Base-by-base conservation (phyloP, 2,888 invertebrate genomes). In the Drosophila birchii region DNA sequence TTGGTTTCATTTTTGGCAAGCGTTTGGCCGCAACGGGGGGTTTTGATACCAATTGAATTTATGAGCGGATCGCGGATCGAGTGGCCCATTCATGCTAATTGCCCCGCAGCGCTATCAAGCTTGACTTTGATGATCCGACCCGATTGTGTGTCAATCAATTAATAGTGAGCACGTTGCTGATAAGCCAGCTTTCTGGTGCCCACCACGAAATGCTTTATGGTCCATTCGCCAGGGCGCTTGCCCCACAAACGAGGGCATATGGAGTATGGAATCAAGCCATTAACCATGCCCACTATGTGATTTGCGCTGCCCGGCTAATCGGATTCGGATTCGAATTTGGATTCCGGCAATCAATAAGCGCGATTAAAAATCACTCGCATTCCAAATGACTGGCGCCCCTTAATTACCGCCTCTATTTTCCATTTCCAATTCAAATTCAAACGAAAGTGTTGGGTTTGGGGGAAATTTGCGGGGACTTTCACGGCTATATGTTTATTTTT, bases 101-200 rank as follows among this genome's bases (percentile, higher is more conserved):
- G 49, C 57, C 63, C 51, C 18, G 36, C 56, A 64, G 55, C 55
- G 53, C 56, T 56, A 58, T 60, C 54, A 57, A 58, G 54, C 61
- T 58, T 64, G 75, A 64, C 75, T 76, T 66, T 69, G 76, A 68
- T 72, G 66, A 76, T 67, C 69, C 64, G 76, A 44, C 64, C 64
- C 66, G 56, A 57, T 51, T 60, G 62, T 45, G 74, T 68, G 76
- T 73, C 79, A 83, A 86, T 79, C 78, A 78, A 64, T 75, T 64
- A 81, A 78, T 43, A 58, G 53, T 68, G 49, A 70, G 75, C 73
- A 70, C 75, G 66, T 41, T 68, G 79, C 79, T 74, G 85, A 83
- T 83, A 83, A 84, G 64, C 26, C 26, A 26, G 26, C 57, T 45
- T 38, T 26, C 8, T n/a, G 41, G 18, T 41, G 57, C 66, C 47